Conservation (phyloP, 2,888 invertebrate species). For the Apamea anceps region DNA sequence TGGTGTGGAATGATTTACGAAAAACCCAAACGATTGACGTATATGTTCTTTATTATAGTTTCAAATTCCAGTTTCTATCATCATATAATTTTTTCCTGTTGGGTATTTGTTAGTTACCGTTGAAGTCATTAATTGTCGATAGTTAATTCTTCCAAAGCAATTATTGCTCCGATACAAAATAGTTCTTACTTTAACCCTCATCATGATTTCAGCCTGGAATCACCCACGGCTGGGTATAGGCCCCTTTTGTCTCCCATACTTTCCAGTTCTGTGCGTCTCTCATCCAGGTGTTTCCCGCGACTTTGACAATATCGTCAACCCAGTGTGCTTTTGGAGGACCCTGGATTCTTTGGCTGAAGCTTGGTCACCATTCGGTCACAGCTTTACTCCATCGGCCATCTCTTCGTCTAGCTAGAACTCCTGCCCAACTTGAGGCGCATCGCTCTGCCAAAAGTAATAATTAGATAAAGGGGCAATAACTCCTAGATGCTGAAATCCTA, state of each 20-base stretch:
- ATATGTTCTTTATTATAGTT: not conserved
- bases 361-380: no score
- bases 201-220: no score
- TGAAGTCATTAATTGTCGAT: not conserved
- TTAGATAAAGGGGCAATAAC: not conserved
- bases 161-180: not conserved
- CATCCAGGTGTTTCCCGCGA: no score
- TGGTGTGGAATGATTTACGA: not conserved
- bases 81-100: not conserved
- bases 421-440: no score
- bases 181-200: not conserved
- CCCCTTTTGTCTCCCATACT: no score
- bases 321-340: no score
- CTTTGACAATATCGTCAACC: no score
- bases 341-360: no score
- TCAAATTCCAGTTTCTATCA: not conserved
- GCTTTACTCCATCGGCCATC: no score
- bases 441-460: not conserved
- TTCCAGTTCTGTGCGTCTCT: no score
- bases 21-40: not conserved
- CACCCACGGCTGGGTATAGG: no score
- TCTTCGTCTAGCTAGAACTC: no score
- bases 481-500: not conserved
- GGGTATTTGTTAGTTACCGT: not conserved
- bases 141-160: slow-evolving; percentile 8